These are phyloP conservation scores for Hartigia nigra DNA, from an alignment of 2,888 invertebrate genomes.

Conservation along the genomic window DNA sequence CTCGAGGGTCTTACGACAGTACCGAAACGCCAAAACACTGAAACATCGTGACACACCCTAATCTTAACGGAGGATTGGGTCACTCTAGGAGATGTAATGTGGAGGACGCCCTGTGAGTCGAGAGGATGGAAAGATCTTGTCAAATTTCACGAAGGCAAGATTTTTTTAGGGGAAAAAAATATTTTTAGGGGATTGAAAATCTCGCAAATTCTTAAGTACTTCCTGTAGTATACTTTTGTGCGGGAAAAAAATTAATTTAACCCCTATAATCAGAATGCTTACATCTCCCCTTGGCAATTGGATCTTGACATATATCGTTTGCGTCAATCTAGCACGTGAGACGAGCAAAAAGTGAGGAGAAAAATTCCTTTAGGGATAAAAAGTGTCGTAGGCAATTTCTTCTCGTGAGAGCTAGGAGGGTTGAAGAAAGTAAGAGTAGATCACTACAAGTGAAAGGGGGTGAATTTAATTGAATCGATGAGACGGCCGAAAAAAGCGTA, in stretches of 20 bases:
- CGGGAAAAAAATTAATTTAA: background rate
- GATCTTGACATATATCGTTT: background rate
- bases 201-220: background rate
- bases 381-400: constrained; percentile 19
- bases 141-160: background rate
- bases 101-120: background rate
- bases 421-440: background rate
- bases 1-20: background rate
- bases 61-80: background rate
- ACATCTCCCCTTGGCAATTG: background rate
- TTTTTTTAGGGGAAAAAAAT: background rate
- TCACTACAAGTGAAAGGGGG: background rate
- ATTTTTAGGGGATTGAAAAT: background rate
- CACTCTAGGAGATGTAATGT: background rate
- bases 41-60: background rate
- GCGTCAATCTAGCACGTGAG: background rate
- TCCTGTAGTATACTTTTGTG: background rate
- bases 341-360: background rate
- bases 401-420: constrained; percentile 12
- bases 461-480: constrained; percentile 21
- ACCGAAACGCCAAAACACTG: background rate
- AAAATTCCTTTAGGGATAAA: constrained; percentile 14
- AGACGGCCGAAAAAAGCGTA: constrained; percentile 14
- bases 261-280: background rate
- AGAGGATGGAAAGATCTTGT: background rate